Evolutionary conservation across 2,113 vertebrate species (phyloP).

Genomic region (Strix aluco): DNA sequence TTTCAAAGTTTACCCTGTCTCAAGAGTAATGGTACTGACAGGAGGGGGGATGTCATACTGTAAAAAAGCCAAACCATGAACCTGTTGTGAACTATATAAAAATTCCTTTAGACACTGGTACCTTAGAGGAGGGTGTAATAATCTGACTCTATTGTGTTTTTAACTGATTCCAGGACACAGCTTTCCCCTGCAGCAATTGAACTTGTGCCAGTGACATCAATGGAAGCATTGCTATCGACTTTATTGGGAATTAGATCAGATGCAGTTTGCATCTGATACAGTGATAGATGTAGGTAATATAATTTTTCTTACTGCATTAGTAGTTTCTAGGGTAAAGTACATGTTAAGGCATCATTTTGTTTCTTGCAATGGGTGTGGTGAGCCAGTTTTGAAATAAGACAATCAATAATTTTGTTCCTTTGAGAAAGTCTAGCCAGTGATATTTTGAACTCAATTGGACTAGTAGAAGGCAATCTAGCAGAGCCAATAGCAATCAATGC

Average conservation of each 20-base stretch:
- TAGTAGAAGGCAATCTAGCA: constrained; percentile 42
- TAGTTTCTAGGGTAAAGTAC: background rate
- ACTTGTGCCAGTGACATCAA: background rate
- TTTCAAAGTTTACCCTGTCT: background rate
- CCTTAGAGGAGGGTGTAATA: background rate
- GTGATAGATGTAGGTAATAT: background rate
- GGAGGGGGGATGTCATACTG: background rate
- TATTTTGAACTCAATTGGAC: constrained; percentile 46
- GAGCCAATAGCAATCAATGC: constrained; percentile 61
- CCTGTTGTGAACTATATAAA: background rate
- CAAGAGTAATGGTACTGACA: background rate
- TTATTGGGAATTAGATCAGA: background rate
- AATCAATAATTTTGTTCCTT: constrained; percentile 11
- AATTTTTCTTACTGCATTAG: background rate
- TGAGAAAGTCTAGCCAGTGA: constrained; percentile 15
- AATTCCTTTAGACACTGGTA: background rate
- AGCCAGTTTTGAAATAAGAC: background rate
- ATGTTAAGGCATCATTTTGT: background rate
- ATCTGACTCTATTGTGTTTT: background rate
- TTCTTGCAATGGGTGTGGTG: background rate
- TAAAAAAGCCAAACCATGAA: background rate
- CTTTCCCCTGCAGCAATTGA: background rate
- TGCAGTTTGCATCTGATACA: background rate
- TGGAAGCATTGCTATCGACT: background rate
- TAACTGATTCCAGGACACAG: background rate